Evolutionary conservation across 1,140 invertebrate species (phyloP), one percentile per base, ranked within the genome.

Genomic region (Steinernema feltiae): DNA sequence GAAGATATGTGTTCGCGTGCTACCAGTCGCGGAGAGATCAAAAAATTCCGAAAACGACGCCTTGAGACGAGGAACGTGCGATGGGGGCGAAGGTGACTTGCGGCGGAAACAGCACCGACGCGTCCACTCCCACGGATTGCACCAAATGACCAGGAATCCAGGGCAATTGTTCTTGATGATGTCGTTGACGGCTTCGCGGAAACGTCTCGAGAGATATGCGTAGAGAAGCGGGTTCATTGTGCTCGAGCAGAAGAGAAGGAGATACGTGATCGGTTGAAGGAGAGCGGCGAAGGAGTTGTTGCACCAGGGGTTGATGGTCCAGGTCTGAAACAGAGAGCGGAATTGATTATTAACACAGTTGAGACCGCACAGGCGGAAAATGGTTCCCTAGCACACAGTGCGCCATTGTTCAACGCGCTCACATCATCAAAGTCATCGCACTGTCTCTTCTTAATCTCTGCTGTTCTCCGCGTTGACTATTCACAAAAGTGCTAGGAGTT

Each of bases 171-270:
- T 63, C 24, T 63, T 32, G 7, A 79, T 17, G 31, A 79, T 72
- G 53, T 79, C 78, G 24, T 48, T 74, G 30, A 82, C 80, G 0
- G 83, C 83, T 27, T 73, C 76, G 18, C 83, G 80, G 75, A 85
- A 85, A 15, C 84, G 48, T 74, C 80, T 78, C 3, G 84, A 85
- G 71, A 85, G 75, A 76, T 83, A 85, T 17, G 83, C 83, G 72
- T 85, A 85, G 0, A 85, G 77, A 73, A 85, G 70, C n/a, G 83
- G 83, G 71, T 85, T 85, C 46, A 85, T 77, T 18, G 76, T 79
- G 32, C 70, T 76, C n/a, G 82, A 84, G 32, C 81, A 71, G 73
- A 85, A 85, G 3, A 85, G 74, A 17, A 74, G 71, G 18, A 85
- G 70, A 70, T 85, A 86, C 24, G 76, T 75, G 24, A 86, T 35